A percentile compares a stretch with the other conserved stretches of the same genome.
phyloP scores from a whole-genome alignment of 1,140 invertebrate genomes.

The Pseudomyrmex flavicornis region DNA sequence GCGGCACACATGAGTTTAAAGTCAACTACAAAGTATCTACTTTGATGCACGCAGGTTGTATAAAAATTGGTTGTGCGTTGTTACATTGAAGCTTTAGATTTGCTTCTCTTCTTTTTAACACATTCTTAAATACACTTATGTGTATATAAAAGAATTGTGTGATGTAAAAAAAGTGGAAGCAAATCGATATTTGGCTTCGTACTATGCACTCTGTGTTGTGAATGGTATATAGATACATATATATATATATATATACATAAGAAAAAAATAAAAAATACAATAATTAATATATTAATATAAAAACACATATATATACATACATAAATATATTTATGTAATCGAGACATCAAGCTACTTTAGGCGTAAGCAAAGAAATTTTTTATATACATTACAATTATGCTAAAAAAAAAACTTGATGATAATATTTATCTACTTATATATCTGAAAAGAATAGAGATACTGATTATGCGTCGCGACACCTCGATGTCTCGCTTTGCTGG shows the following conservation, averaged over 20 bases:
- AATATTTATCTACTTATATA: conserved; percentile 79
- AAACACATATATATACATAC: conserved; percentile 79
- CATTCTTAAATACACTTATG: conserved; percentile 63
- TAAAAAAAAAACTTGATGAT: conserved; percentile 73
- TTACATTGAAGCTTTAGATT: conserved; percentile 79
- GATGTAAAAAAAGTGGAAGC: conserved; percentile 67
- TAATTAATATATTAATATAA: conserved; percentile 75
- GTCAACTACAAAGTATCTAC: conserved; percentile 68
- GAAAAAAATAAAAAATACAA: conserved; percentile 72
- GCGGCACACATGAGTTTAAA: conserved; percentile 27
- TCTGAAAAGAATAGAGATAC: not conserved
- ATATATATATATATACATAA: conserved; percentile 65
- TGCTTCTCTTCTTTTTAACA: conserved; percentile 70
- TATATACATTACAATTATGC: conserved; percentile 82
- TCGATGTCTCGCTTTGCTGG: conserved; percentile 47
- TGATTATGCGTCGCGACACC: conserved; percentile 35
- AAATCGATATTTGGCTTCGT: conserved; percentile 81
- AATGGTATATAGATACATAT: conserved; percentile 80
- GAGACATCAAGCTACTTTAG: conserved; percentile 84
- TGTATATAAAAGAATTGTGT: conserved; percentile 57
- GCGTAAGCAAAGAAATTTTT: conserved; percentile 85
- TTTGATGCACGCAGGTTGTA: conserved; percentile 84
- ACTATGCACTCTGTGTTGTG: conserved; percentile 86
- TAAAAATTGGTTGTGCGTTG: conserved; percentile 84
- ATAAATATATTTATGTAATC: conserved; percentile 84